A percentile compares a stretch with the other conserved stretches of the same genome.
These are phyloP conservation scores for Gymnoscelis rufifasciata DNA, from an alignment of 2,888 invertebrate species.

Conservation along the genomic window DNA sequence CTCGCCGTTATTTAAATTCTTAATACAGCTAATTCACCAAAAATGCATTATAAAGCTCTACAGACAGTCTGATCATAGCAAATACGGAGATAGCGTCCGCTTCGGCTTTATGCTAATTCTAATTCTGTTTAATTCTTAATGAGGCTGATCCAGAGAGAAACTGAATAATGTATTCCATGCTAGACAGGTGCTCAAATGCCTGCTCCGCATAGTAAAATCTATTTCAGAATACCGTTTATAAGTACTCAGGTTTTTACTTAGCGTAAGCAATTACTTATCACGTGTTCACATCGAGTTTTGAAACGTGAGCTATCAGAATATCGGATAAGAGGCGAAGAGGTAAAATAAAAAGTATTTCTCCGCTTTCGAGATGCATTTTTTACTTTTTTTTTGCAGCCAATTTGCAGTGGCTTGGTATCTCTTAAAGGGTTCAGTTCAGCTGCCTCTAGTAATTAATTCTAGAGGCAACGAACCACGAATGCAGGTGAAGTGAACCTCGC, in stretches of 20 bases:
- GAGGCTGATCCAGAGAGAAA: constrained; percentile 12
- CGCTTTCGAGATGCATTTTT: not conserved
- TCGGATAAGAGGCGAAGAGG: constrained; percentile 18
- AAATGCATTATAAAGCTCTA: not conserved
- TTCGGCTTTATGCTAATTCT: constrained; percentile 3
- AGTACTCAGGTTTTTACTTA: constrained; percentile 12
- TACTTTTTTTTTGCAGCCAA: constrained; percentile 1
- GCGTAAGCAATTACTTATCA: constrained; percentile 17
- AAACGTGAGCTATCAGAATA: constrained; percentile 23
- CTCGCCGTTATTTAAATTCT: no score
- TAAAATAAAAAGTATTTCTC: constrained; percentile 15
- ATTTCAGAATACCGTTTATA: constrained; percentile 10
- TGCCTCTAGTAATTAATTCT: constrained; percentile 16
- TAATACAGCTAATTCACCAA: not conserved
- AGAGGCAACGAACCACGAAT: constrained; percentile 22
- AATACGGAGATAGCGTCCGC: constrained; percentile 4
- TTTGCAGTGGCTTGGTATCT: constrained; percentile 1
- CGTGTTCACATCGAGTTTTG: constrained; percentile 14
- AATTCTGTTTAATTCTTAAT: constrained; percentile 14
- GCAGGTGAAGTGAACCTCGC: constrained; percentile 22
- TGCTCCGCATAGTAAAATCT: constrained; percentile 14
- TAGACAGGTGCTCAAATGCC: constrained; percentile 11
- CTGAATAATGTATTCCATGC: constrained; percentile 6
- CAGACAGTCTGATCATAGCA: not conserved
- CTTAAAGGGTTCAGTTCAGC: not conserved